phyloP scores from a whole-genome alignment of 2,797 vertebrate genomes.

The Sebastes baramenuke region DNA sequence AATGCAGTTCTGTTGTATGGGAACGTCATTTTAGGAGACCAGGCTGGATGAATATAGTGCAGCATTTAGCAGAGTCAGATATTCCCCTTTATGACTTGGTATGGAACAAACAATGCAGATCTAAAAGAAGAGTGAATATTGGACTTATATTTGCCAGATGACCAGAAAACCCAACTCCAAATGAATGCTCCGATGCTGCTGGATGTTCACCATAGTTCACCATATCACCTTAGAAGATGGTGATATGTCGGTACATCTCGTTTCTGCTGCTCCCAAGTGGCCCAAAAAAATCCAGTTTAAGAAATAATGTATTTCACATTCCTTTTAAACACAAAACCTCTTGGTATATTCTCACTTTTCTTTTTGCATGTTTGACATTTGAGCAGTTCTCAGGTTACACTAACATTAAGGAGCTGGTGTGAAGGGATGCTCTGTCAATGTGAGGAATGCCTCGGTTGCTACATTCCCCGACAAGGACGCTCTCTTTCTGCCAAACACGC shows the following conservation, averaged over 20 bases:
- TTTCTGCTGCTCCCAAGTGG: neutral
- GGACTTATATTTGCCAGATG: neutral
- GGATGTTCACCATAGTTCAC: neutral
- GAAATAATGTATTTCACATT: slow-evolving; percentile 6
- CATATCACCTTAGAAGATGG: neutral
- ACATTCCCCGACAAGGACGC: slow-evolving; percentile 47
- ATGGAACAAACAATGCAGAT: neutral
- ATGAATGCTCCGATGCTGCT: neutral
- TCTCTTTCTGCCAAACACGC: slow-evolving; percentile 40
- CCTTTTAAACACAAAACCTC: slow-evolving; percentile 36
- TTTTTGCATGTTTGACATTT: slow-evolving; percentile 38
- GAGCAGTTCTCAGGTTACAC: slow-evolving; percentile 56
- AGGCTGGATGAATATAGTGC: neutral
- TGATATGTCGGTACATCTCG: neutral
- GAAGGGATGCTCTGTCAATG: slow-evolving; percentile 48
- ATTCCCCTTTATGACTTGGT: neutral
- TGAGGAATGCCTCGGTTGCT: slow-evolving; percentile 64
- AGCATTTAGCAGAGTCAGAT: neutral
- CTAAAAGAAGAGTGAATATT: neutral
- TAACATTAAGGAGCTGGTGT: slow-evolving; percentile 31
- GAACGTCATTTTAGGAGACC: too few species aligned
- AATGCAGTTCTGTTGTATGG: too few species aligned
- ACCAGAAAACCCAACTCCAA: neutral
- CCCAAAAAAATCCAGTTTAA: neutral
- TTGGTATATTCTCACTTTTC: neutral